These are phyloP conservation scores for Sarcophaga variegata DNA, from an alignment of 2,888 invertebrate species.

Conservation along the genomic window DNA sequence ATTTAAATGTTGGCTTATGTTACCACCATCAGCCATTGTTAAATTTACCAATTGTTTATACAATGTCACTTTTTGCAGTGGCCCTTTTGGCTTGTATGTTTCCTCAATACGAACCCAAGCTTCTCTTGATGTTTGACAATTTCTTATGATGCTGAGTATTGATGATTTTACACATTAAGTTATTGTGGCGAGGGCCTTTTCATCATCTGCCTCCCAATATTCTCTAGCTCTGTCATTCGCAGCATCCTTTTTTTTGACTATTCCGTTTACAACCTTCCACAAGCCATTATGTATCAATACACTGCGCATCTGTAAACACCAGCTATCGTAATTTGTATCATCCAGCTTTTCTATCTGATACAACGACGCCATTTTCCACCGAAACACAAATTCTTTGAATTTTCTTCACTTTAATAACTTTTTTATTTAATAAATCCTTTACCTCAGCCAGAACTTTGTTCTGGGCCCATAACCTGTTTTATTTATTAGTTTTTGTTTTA, in stretches of 20 bases:
- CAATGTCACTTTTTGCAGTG: constrained; percentile 60
- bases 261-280: no score
- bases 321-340: constrained; percentile 35
- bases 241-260: constrained; percentile 11
- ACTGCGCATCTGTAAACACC: no score
- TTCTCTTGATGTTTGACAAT: constrained; percentile 55
- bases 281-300: no score
- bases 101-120: constrained; percentile 59
- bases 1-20: constrained; percentile 54
- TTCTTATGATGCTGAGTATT: constrained; percentile 37
- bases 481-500: no score
- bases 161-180: constrained; percentile 47
- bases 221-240: background rate
- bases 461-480: no score
- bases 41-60: constrained; percentile 5
- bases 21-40: constrained; percentile 16
- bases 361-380: no score
- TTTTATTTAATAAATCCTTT: no score
- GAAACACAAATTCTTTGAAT: no score
- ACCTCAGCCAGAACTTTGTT: no score
- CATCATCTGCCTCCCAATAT: constrained; percentile 16
- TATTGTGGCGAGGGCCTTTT: constrained; percentile 62
- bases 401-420: no score
- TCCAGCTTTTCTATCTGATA: no score
- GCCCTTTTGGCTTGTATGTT: constrained; percentile 66